Evolutionary conservation across 2,113 vertebrate species (phyloP).

Genomic region (Acrocephalus arundinaceus): DNA sequence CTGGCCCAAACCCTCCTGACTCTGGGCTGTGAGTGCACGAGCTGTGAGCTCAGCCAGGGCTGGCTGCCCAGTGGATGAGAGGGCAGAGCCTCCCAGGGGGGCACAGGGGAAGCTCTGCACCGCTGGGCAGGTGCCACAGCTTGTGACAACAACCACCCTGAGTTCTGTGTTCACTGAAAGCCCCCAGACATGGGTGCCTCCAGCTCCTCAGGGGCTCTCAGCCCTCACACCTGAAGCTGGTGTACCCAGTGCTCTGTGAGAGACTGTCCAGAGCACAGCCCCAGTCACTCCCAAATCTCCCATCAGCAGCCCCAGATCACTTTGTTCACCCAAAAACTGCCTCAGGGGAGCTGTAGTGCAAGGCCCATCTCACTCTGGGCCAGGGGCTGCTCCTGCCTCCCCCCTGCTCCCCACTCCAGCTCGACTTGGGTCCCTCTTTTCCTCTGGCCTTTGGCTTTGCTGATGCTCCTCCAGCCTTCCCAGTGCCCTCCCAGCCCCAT

Average conservation of each 20-base stretch:
- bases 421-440: background rate
- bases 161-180: background rate
- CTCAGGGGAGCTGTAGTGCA: background rate
- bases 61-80: background rate
- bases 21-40: background rate
- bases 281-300: background rate
- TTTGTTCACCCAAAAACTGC: background rate
- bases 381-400: background rate
- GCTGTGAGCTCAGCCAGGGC: background rate
- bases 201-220: background rate
- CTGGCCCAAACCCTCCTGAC: background rate
- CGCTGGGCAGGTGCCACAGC: background rate
- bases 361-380: background rate
- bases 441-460: background rate
- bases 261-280: background rate
- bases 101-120: background rate
- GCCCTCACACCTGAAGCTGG: background rate
- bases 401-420: background rate
- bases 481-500: background rate
- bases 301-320: background rate
- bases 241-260: background rate
- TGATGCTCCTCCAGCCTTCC: background rate
- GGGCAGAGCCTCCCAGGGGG: background rate
- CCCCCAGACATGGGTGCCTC: background rate
- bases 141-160: background rate